A percentile compares a stretch with the other conserved stretches of the same genome.
Evolutionary conservation across 2,797 vertebrate genomes (phyloP).

Genomic region (Anomalospiza imberbis): DNA sequence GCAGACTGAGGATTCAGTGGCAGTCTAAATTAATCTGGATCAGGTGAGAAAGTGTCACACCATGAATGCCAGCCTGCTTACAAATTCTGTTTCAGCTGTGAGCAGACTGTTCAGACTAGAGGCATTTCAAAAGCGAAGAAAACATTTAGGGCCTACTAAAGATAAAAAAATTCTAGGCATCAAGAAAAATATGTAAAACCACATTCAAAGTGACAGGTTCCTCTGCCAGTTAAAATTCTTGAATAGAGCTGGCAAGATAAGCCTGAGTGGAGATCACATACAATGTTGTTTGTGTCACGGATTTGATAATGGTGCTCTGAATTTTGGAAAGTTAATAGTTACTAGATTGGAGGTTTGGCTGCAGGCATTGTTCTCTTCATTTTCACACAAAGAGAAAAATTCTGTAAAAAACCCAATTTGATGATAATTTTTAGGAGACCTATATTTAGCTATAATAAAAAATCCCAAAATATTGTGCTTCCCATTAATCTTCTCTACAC

Average conservation of each 20-base stretch:
- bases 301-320: neutral
- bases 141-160: constrained; percentile 2
- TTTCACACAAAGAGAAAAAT: neutral
- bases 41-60: neutral
- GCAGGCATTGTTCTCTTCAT: neutral
- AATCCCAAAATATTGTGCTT: neutral
- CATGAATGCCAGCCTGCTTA: neutral
- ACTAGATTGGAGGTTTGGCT: neutral
- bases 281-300: neutral
- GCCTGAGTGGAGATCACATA: neutral
- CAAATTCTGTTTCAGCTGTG: constrained; percentile 7
- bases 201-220: neutral
- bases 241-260: neutral
- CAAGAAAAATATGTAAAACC: constrained; percentile 1
- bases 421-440: neutral
- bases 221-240: neutral
- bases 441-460: neutral
- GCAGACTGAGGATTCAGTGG: neutral
- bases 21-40: neutral
- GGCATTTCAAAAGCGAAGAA: neutral
- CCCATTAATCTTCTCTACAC: constrained; percentile 14
- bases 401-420: neutral
- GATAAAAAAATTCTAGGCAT: constrained; percentile 27
- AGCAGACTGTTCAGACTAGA: constrained; percentile 24
- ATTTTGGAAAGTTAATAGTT: neutral